Conservation (phyloP, 2,797 vertebrate genomes). For the Darevskia nairensis region DNA sequence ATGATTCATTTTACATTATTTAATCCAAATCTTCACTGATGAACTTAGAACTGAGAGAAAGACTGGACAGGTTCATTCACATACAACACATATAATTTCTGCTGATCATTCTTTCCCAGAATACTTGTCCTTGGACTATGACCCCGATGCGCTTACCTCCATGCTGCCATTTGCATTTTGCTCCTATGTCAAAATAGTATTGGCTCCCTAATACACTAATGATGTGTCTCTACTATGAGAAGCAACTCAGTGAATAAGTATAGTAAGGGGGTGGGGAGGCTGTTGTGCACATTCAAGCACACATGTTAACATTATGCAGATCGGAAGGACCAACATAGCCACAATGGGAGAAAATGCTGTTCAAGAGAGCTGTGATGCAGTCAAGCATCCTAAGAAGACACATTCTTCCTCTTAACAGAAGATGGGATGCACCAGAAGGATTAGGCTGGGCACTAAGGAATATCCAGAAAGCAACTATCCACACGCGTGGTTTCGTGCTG, state of each 20-base stretch:
- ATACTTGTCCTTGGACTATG: constrained; percentile 40
- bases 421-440: background rate
- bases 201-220: constrained; percentile 41
- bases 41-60: constrained; percentile 4
- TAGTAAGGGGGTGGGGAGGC: constrained; percentile 39
- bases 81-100: constrained; percentile 3
- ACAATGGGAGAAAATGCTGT: background rate
- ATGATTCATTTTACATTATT: constrained; percentile 22
- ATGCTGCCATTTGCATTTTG: constrained; percentile 39
- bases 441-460: background rate
- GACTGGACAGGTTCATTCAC: background rate
- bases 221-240: constrained; percentile 49
- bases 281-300: constrained; percentile 3
- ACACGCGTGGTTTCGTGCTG: background rate
- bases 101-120: constrained; percentile 15
- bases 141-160: constrained; percentile 32
- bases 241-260: constrained; percentile 37
- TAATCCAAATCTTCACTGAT: constrained; percentile 19
- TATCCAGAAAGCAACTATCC: background rate
- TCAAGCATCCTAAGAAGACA: background rate
- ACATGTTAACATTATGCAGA: constrained; percentile 17
- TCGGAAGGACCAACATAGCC: constrained; percentile 14
- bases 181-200: constrained; percentile 55
- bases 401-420: constrained; percentile 19
- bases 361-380: background rate